These are phyloP conservation scores for Macrosoma leucophasiata DNA, from an alignment of 2,888 invertebrate genomes.

Conservation along the genomic window DNA sequence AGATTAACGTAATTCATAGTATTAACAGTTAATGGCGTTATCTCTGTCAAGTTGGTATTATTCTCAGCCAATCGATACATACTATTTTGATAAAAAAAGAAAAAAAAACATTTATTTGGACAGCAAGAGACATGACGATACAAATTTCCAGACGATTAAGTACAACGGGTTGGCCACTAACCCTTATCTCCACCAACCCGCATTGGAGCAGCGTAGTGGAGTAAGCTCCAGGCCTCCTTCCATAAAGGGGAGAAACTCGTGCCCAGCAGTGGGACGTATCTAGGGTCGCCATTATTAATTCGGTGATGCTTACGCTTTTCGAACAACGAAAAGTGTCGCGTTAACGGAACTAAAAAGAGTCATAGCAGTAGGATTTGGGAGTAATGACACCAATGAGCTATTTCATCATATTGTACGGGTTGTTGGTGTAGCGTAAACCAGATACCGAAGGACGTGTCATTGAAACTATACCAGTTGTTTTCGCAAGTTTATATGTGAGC, in stretches of 20 bases:
- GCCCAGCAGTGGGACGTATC: neutral
- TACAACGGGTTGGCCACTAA: neutral
- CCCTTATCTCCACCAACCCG: neutral
- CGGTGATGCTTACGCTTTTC: neutral
- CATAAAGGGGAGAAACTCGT: too few relatives aligned
- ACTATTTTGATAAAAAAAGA: neutral
- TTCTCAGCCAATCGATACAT: neutral
- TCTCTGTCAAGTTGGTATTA: neutral
- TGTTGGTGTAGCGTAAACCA: neutral
- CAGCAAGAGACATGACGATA: neutral
- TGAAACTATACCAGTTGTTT: conserved; percentile 1
- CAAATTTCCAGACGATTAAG: neutral
- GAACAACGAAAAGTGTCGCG: neutral
- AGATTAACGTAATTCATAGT: neutral
- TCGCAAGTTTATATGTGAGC: too few relatives aligned
- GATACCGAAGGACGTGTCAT: conserved; percentile 1
- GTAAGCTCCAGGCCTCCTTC: neutral
- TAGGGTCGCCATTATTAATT: neutral
- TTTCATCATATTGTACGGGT: neutral
- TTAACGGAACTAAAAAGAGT: neutral
- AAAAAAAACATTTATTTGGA: neutral
- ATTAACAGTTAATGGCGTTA: neutral
- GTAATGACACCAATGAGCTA: neutral
- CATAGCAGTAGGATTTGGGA: neutral
- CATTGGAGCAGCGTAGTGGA: neutral